phyloP scores from a whole-genome alignment of 23 tunicate genomes.

The Halocynthia aurantium region DNA sequence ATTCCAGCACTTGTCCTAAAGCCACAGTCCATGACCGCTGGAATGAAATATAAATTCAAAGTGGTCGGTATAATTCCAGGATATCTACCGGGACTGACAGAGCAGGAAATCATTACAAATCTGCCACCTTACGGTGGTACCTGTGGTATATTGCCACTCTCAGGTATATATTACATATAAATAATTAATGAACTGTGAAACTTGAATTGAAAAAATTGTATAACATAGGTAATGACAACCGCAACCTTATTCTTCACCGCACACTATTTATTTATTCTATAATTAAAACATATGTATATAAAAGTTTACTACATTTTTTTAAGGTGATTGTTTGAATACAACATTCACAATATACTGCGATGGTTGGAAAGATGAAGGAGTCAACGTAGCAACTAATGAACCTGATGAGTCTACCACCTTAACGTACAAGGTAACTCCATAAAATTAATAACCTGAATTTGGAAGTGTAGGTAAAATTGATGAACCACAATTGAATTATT shows the following conservation, averaged over 20 bases:
- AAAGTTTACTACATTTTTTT: neutral
- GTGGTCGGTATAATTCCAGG: slow-evolving; percentile 22
- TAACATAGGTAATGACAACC: too few species aligned
- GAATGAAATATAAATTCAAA: slow-evolving; percentile 40
- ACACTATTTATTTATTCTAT: too few species aligned
- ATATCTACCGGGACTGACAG: slow-evolving; percentile 37
- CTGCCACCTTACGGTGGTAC: slow-evolving; percentile 64
- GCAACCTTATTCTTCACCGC: too few species aligned
- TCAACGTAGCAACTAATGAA: slow-evolving; percentile 36
- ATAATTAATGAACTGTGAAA: too few species aligned
- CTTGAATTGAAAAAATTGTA: too few species aligned
- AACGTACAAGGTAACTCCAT: slow-evolving; percentile 39
- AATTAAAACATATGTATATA: too few species aligned
- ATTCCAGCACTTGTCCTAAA: slow-evolving; percentile 34
- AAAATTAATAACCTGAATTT: neutral
- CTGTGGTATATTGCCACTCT: slow-evolving; percentile 41
- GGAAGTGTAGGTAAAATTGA: neutral
- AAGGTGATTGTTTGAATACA: slow-evolving; percentile 45
- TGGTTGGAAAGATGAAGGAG: slow-evolving; percentile 86
- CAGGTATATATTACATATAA: slow-evolving; percentile 13
- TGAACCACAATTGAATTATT: neutral
- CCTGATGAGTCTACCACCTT: slow-evolving; percentile 9
- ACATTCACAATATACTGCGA: slow-evolving; percentile 51
- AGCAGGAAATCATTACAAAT: slow-evolving; percentile 42
- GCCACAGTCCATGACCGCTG: slow-evolving; percentile 49